Conservation (phyloP, 2,113 vertebrate species). For the Pteropus alecto region DNA sequence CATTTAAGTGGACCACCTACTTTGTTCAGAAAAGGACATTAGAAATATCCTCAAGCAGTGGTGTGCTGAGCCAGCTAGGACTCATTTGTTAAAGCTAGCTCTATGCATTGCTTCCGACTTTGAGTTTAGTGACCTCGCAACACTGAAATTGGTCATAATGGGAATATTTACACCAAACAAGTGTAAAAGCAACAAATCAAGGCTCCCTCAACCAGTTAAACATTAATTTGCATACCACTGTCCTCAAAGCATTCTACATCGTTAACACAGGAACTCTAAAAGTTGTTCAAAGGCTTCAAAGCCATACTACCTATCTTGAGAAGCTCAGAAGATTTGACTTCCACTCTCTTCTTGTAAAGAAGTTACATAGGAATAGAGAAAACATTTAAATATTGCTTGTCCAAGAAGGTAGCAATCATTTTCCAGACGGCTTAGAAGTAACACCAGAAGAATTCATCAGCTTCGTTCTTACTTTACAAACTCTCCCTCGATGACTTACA, state of each 20-base stretch:
- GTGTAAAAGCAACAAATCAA: background rate
- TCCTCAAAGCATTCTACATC: background rate
- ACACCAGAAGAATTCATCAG: background rate
- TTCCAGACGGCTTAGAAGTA: background rate
- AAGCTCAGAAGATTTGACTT: background rate
- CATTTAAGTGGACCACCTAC: background rate
- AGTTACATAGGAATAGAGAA: background rate
- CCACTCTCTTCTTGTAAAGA: background rate
- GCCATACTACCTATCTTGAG: background rate
- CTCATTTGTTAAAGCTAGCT: accelerated
- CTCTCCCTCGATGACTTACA: background rate
- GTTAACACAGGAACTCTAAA: background rate
- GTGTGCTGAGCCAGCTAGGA: background rate
- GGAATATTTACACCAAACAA: background rate
- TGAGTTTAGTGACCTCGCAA: background rate
- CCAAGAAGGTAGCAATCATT: background rate
- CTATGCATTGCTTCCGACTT: background rate
- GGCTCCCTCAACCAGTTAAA: background rate
- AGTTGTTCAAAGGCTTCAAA: background rate
- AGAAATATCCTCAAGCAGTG: background rate
- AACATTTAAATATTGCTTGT: background rate
- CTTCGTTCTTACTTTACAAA: background rate
- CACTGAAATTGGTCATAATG: background rate
- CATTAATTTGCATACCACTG: background rate
- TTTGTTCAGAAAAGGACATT: background rate